These are phyloP conservation scores for Xenopus borealis DNA, from an alignment of 2,113 vertebrate species.

Conservation along the genomic window DNA sequence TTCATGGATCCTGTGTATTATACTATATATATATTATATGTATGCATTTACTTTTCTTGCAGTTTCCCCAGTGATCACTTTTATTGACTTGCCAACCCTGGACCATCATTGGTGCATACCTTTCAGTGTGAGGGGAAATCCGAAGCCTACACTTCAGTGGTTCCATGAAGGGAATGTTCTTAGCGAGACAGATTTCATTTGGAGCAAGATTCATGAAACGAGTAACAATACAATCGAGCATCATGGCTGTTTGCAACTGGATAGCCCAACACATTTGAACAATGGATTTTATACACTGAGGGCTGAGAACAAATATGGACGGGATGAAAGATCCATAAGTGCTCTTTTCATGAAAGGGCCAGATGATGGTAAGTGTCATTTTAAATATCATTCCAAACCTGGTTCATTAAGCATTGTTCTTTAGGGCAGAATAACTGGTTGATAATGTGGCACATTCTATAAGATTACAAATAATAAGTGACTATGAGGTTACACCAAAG, in stretches of 20 bases:
- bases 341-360: slow-evolving; percentile 91
- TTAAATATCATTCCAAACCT: neutral
- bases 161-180: slow-evolving; percentile 70
- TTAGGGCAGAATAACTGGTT: too few relatives aligned
- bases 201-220: slow-evolving; percentile 84
- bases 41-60: slow-evolving; percentile 12
- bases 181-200: slow-evolving; percentile 81
- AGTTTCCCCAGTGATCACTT: slow-evolving; percentile 91
- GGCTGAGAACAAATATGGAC: slow-evolving; percentile 79
- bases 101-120: slow-evolving; percentile 99
- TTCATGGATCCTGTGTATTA: too few relatives aligned
- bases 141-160: slow-evolving; percentile 80
- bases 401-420: too few relatives aligned
- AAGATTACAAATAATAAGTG: too few relatives aligned
- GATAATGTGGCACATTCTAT: too few relatives aligned
- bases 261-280: slow-evolving; percentile 92
- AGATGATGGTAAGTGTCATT: slow-evolving; percentile 73
- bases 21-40: too few relatives aligned
- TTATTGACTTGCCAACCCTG: slow-evolving; percentile 82
- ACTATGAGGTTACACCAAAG: too few relatives aligned
- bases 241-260: slow-evolving; percentile 93
- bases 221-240: slow-evolving; percentile 80
- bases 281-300: slow-evolving; percentile 87
- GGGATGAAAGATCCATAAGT: slow-evolving; percentile 72
- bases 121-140: slow-evolving; percentile 93